These are phyloP conservation scores for Meteorus cinctellus DNA, from an alignment of 2,888 invertebrate species.

Conservation along the genomic window DNA sequence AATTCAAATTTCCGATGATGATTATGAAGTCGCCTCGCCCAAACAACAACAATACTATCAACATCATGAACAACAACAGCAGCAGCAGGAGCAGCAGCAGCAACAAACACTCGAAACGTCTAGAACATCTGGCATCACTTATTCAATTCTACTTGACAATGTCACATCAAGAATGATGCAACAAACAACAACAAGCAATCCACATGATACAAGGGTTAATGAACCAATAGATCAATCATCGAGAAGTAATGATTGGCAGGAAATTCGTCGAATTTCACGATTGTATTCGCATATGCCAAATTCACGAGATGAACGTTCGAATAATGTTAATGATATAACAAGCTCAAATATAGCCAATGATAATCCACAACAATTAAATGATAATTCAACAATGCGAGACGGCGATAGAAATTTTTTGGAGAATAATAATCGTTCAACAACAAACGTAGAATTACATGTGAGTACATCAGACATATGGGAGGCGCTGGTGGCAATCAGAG, in stretches of 20 bases:
- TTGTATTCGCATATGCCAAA: slow-evolving; percentile 55
- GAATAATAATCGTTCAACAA: slow-evolving; percentile 62
- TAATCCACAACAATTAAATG: slow-evolving; percentile 54
- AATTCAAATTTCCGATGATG: slow-evolving; percentile 62
- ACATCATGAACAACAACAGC: slow-evolving; percentile 37
- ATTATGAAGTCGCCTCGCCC: slow-evolving; percentile 44
- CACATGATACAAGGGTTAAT: slow-evolving; percentile 50
- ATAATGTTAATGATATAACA: slow-evolving; percentile 59
- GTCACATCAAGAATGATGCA: slow-evolving; percentile 61
- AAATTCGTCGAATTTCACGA: slow-evolving; percentile 53
- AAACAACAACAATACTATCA: slow-evolving; percentile 60
- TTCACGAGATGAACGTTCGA: slow-evolving; percentile 52
- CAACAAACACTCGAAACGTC: slow-evolving; percentile 3
- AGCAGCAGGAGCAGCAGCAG: slow-evolving; percentile 62
- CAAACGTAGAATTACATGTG: slow-evolving; percentile 71
- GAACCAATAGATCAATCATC: slow-evolving; percentile 52
- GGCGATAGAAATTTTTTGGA: slow-evolving; percentile 61
- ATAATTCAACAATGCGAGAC: slow-evolving; percentile 48
- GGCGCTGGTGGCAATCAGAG: slow-evolving; percentile 80
- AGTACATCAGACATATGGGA: slow-evolving; percentile 80
- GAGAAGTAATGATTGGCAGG: slow-evolving; percentile 59
- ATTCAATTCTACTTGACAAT: slow-evolving; percentile 65
- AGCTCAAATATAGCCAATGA: slow-evolving; percentile 49
- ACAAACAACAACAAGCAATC: slow-evolving; percentile 54
- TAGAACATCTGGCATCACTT: slow-evolving; percentile 61